phyloP scores from a whole-genome alignment of 2,888 invertebrate genomes.

The Sthenelais limicola region DNA sequence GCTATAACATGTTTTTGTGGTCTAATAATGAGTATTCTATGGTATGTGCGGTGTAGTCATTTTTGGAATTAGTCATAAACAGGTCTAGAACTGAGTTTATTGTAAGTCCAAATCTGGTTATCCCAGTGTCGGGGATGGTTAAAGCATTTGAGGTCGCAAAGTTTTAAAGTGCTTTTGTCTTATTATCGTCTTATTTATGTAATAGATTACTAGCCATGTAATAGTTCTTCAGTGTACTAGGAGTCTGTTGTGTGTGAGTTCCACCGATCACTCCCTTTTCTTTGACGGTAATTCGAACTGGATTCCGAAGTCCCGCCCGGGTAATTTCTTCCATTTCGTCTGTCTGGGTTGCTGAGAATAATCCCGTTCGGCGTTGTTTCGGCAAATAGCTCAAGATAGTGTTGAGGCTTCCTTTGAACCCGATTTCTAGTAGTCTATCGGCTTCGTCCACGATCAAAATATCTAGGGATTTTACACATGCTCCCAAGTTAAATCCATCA shows the following conservation, averaged over 20 bases:
- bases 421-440: slow-evolving; percentile 92
- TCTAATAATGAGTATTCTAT: too few species aligned
- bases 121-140: too few species aligned
- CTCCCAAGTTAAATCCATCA: slow-evolving; percentile 74
- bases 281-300: slow-evolving; percentile 89
- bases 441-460: slow-evolving; percentile 96
- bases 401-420: slow-evolving; percentile 88
- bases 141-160: too few species aligned
- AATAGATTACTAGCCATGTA: slow-evolving; percentile 82
- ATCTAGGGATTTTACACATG: slow-evolving; percentile 87
- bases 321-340: slow-evolving; percentile 92
- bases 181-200: too few species aligned
- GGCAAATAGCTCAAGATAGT: slow-evolving; percentile 93
- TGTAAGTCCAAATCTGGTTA: too few species aligned
- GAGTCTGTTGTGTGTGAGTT: slow-evolving; percentile 70
- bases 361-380: slow-evolving; percentile 92
- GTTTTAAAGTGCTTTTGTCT: too few species aligned
- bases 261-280: slow-evolving; percentile 78
- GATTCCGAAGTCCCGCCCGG: slow-evolving; percentile 93
- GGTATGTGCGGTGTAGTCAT: too few species aligned
- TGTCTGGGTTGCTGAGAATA: slow-evolving; percentile 99
- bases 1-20: too few species aligned
- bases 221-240: slow-evolving; percentile 78
- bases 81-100: too few species aligned
- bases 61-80: too few species aligned